Base-by-base conservation (phyloP, 2,888 invertebrate species). In the Orgyia antiqua region DNA sequence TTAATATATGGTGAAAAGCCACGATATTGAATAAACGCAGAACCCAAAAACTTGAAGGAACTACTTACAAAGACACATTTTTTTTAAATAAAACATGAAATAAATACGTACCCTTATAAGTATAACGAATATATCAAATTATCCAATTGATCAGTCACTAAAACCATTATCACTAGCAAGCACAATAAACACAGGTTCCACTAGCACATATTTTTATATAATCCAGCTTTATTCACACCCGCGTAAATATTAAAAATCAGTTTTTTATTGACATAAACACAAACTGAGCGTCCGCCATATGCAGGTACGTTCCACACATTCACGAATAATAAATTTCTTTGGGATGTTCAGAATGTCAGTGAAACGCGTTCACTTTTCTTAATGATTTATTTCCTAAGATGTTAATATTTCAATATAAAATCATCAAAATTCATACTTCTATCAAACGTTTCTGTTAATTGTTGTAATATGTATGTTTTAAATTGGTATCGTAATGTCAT, bases 181-280 rank as follows among this genome's bases (percentile, higher is more conserved):
- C 60, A 72, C 79, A 77, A 70, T 73, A 75, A 69, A 68, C 76
- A 80, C 79, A 73, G 65, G 51, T 68, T 72, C 61, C 79, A 83
- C 80, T 64, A 66, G 53, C 76, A 83, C 79, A 76, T 76, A 60
- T 64, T 73, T 55, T 65, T 72, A n/a, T 63, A 63, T 64, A 62
- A 15, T 59, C 69, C 69, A 68, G 67, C 67, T 65, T 70, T 72
- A 69, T 77, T 74, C 77, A 83, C 84, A 83, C 84, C 84, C 84
- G 84, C 84, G 83, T 71, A 82, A 83, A 80, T 73, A 68, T 61
- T 72, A 70, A 72, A 79, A 82, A 79, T 83, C 79, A 80, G 79
- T 75, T 74, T 70, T 70, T 74, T 86, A 86, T 86, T 86, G 86
- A 86, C 84, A 86, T 86, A 86, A 86, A 86, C 86, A 86, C 84